These are phyloP conservation scores for Hydrolagus affinis DNA, from an alignment of 2,113 vertebrate genomes.

Conservation along the genomic window DNA sequence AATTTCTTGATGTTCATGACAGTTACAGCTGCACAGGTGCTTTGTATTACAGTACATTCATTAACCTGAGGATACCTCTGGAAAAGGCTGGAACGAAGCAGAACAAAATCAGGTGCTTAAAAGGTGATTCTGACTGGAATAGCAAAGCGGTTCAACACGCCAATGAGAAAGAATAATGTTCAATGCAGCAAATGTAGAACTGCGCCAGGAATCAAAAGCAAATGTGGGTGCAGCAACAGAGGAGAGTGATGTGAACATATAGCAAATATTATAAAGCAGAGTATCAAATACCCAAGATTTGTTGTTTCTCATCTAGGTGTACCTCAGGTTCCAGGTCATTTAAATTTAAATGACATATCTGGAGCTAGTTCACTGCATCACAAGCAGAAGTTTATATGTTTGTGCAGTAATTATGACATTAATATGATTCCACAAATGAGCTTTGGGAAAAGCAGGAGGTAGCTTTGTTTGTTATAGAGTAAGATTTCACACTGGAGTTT, in stretches of 20 bases:
- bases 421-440: not conserved
- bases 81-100: not conserved
- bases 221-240: not conserved
- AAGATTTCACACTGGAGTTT: not conserved
- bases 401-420: not conserved
- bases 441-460: not conserved
- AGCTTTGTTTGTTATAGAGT: not conserved
- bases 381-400: not conserved
- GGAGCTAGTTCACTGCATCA: not conserved
- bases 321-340: not conserved
- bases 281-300: constrained; percentile 8
- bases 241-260: not conserved
- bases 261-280: not conserved
- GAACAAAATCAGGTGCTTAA: not conserved
- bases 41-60: not conserved
- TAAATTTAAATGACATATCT: constrained; percentile 18
- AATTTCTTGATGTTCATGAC: not conserved
- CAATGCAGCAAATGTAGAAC: not conserved
- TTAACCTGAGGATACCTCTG: not conserved
- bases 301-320: not conserved
- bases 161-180: not conserved
- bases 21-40: not conserved
- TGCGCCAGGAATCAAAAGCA: not conserved
- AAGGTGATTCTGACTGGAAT: not conserved
- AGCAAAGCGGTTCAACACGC: not conserved